phyloP scores from a whole-genome alignment of 2,113 vertebrate species.

The Oreochromis aureus region DNA sequence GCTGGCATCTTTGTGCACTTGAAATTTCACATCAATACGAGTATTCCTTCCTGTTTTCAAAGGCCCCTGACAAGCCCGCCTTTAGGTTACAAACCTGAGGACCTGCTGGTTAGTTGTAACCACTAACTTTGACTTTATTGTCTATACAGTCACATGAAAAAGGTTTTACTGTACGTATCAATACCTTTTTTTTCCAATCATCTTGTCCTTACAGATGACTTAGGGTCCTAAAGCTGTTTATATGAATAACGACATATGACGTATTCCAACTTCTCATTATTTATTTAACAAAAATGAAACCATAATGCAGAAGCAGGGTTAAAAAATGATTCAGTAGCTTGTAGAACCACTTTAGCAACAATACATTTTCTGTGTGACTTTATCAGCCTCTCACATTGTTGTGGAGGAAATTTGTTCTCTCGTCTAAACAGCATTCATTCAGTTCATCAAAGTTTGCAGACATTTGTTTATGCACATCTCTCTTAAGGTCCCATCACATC shows the following conservation, averaged over 20 bases:
- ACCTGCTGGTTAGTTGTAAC: background rate
- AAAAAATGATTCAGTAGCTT: accelerated
- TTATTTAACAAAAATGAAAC: accelerated
- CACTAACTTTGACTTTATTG: background rate
- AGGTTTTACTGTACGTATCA: background rate
- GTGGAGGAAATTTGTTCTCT: background rate
- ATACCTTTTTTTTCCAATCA: background rate
- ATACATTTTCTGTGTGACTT: background rate
- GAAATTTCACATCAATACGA: accelerated
- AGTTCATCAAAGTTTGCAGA: background rate
- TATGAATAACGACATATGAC: accelerated
- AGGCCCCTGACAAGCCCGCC: accelerated
- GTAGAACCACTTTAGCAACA: background rate
- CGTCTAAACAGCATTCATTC: accelerated
- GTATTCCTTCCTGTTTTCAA: background rate
- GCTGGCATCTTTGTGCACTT: background rate
- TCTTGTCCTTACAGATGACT: background rate
- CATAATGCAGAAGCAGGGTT: background rate
- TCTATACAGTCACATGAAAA: background rate
- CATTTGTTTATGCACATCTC: background rate
- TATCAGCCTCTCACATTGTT: background rate
- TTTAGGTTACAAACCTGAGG: background rate
- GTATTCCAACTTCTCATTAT: accelerated
- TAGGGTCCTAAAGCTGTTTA: background rate
- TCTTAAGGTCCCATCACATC: background rate